Conservation (phyloP, 2,888 invertebrate genomes). For the Ormia ochracea region DNA sequence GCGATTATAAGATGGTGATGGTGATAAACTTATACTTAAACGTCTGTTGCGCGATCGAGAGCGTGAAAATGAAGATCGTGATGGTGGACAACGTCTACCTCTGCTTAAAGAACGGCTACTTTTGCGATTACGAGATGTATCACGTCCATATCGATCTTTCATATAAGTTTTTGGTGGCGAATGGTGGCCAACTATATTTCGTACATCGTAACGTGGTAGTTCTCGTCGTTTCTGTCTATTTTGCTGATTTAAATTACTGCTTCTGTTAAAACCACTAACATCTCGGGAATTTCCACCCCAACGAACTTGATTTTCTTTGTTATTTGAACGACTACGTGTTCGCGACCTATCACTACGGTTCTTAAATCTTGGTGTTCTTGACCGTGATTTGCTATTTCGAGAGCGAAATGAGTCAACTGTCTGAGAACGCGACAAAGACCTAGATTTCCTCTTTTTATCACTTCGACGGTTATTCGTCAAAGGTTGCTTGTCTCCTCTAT, state of each 20-base stretch:
- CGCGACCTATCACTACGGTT: constrained; percentile 52
- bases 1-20: constrained; percentile 68
- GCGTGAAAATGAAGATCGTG: constrained; percentile 69
- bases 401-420: constrained; percentile 55
- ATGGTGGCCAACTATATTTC: constrained; percentile 82
- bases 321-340: constrained; percentile 67
- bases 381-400: constrained; percentile 56
- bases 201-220: constrained; percentile 88
- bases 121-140: constrained; percentile 81
- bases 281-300: constrained; percentile 62
- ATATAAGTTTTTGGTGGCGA: constrained; percentile 70
- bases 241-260: constrained; percentile 13
- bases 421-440: constrained; percentile 55
- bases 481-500: constrained; percentile 82
- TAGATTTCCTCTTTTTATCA: constrained; percentile 36
- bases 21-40: constrained; percentile 74
- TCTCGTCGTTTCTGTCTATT: constrained; percentile 83
- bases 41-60: constrained; percentile 65
- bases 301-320: constrained; percentile 71
- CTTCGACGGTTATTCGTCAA: constrained; percentile 62
- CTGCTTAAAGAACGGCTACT: constrained; percentile 71
- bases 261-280: constrained; percentile 44
- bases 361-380: constrained; percentile 54
- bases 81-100: constrained; percentile 70
- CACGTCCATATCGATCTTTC: constrained; percentile 72